Conservation (phyloP, 2,888 invertebrate species). For the Aproaerema taeniolella region DNA sequence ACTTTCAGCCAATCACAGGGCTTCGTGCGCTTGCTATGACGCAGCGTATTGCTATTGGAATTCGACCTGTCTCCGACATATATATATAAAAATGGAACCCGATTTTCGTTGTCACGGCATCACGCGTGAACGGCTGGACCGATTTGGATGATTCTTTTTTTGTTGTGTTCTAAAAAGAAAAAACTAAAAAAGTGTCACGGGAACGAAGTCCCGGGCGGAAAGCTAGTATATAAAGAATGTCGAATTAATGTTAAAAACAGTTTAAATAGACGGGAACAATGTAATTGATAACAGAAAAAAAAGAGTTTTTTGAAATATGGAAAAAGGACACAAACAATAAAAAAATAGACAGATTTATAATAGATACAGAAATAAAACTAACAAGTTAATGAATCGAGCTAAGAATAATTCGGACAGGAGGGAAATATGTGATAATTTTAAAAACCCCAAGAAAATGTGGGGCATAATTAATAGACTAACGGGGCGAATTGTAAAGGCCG, state of each 20-base stretch:
- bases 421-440: slow-evolving; percentile 1
- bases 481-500: background rate
- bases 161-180: no score
- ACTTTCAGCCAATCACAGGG: no score
- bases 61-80: no score
- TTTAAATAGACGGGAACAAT: background rate
- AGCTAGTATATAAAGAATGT: background rate
- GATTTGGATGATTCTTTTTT: no score
- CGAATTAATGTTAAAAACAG: background rate
- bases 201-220: no score
- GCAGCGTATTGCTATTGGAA: no score
- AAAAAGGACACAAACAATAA: background rate
- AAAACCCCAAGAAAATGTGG: background rate
- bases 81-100: no score
- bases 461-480: slow-evolving; percentile 1
- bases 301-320: background rate
- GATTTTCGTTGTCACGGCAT: no score
- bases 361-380: slow-evolving; percentile 3
- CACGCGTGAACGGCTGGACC: no score
- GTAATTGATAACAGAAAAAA: background rate
- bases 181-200: no score
- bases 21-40: no score
- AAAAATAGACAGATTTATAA: slow-evolving; percentile 3
- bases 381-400: background rate
- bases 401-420: background rate